Conservation (phyloP, 2,797 vertebrate species). For the Coccyzus lansbergi region DNA sequence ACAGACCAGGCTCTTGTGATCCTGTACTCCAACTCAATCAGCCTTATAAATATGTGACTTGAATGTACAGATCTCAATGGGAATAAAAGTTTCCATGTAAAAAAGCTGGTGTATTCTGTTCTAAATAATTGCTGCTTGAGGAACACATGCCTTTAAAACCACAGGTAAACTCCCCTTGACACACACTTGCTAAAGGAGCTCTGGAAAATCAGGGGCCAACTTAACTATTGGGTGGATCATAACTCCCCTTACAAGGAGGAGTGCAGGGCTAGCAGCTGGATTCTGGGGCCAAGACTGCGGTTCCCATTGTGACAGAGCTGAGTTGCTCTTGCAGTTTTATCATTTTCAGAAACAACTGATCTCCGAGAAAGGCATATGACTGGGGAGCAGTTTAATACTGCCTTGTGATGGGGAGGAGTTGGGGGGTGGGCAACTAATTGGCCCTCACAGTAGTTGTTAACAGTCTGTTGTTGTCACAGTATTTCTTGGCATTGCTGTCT, state of each 20-base stretch:
- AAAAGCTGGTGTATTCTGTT: background rate
- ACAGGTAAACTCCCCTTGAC: background rate
- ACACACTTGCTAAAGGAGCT: fast-evolving
- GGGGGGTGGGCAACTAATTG: background rate
- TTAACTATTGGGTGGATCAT: too few species aligned
- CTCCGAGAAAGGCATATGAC: fast-evolving
- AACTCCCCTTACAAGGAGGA: fast-evolving
- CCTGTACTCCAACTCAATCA: conserved; percentile 76
- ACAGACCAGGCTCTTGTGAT: conserved; percentile 56
- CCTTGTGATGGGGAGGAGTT: fast-evolving
- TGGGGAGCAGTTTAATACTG: fast-evolving
- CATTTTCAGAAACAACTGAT: background rate
- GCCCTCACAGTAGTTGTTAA: fast-evolving
- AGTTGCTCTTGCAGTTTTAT: background rate
- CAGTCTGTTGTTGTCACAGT: too few species aligned
- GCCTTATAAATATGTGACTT: conserved; percentile 78
- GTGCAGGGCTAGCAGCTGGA: fast-evolving
- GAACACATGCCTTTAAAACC: fast-evolving
- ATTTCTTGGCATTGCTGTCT: too few species aligned
- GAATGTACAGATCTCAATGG: conserved; percentile 87
- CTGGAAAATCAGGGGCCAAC: fast-evolving
- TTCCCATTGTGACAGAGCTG: fast-evolving
- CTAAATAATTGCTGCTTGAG: background rate
- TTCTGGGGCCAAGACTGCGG: background rate
- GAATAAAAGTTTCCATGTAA: conserved; percentile 86